Evolutionary conservation across 2,888 invertebrate species (phyloP), one percentile per base, ranked within the genome.

Genomic region (Drosophila maculinotata): DNA sequence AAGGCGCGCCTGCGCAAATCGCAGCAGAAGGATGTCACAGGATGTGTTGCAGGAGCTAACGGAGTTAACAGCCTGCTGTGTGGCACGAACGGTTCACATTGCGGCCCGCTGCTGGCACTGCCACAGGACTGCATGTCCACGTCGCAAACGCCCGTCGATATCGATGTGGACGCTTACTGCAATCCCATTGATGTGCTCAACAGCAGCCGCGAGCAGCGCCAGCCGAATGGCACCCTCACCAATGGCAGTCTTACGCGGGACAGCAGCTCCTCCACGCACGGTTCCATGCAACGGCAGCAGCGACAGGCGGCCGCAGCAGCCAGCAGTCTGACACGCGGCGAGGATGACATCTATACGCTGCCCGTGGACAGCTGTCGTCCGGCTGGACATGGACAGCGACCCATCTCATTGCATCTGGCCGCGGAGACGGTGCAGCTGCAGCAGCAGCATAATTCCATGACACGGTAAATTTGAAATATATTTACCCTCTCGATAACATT

Each of bases 1-100:
- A 93, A 94, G 77, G 95, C 95, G 10, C 93, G 94, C 58, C 93
- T 94, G 76, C 94, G 94, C 83, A 93, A 94, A 25, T 93, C 92
- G 72, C 92, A 92, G 69, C 91, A 89, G 20, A 90, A 89, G 44
- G 90, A 91, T 23, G 69, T 70, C 3, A 89, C 51, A 3, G 39
- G 38, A 3, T 47, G 58, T 2, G 78, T 92, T 91, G 66, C 88
- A 79, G 47, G 85, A 79, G 30, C 87, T 0, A 64, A 59, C 2
- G 77, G 56, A 0, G 54, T 23, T 1, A 83, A 64, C 38, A 62
- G 67, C n/a, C 44, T 79, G 48, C 47, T 80, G 3, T 88, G 83
- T 28, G 78, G 84, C 69, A 86, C 73, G 12, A 85, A 57, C 8
- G 58, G 83, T n/a, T 63, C 81, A 0, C 90, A 90, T 28, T 89